A percentile compares a stretch with the other conserved stretches of the same genome.
These are phyloP conservation scores for Picathartes gymnocephalus DNA, from an alignment of 2,113 vertebrate genomes.

Conservation along the genomic window DNA sequence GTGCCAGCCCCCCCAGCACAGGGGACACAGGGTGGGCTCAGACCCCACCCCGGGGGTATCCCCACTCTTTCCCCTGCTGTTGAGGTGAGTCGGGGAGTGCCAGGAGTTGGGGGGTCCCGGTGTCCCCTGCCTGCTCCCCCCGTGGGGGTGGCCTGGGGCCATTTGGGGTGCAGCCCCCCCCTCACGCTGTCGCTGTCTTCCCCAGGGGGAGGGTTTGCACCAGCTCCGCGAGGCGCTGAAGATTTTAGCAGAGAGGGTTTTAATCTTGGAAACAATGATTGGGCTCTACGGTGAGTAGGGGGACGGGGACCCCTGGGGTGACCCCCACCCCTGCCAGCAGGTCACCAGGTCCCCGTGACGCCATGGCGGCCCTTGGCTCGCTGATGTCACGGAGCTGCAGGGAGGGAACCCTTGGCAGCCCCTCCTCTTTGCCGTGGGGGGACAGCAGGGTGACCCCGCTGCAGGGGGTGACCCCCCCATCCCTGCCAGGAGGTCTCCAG, in stretches of 20 bases:
- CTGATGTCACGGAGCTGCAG: not conserved
- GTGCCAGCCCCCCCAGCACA: not conserved
- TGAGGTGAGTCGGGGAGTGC: fast-evolving
- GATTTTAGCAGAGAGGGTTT: constrained; percentile 99
- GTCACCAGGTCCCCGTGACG: fast-evolving
- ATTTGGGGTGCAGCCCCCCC: not conserved
- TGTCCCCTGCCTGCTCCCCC: fast-evolving
- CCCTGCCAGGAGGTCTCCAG: not conserved
- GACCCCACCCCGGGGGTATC: fast-evolving
- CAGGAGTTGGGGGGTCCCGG: fast-evolving
- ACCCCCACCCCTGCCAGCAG: not conserved
- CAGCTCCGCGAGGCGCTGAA: constrained; percentile 99
- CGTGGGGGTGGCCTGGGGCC: not conserved
- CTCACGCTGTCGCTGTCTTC: not conserved
- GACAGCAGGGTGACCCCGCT: not conserved
- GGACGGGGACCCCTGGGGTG: not conserved
- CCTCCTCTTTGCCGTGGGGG: fast-evolving
- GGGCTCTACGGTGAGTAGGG: constrained; percentile 99
- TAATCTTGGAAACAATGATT: constrained; percentile 99
- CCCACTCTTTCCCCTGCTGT: not conserved
- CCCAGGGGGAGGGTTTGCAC: constrained; percentile 98
- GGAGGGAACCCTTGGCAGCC: not conserved
- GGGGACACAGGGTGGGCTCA: not conserved
- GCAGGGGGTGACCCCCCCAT: not conserved
- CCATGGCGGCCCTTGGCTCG: not conserved